Evolutionary conservation across 2,113 vertebrate genomes (phyloP).

Genomic region (Zosterops borbonicus): DNA sequence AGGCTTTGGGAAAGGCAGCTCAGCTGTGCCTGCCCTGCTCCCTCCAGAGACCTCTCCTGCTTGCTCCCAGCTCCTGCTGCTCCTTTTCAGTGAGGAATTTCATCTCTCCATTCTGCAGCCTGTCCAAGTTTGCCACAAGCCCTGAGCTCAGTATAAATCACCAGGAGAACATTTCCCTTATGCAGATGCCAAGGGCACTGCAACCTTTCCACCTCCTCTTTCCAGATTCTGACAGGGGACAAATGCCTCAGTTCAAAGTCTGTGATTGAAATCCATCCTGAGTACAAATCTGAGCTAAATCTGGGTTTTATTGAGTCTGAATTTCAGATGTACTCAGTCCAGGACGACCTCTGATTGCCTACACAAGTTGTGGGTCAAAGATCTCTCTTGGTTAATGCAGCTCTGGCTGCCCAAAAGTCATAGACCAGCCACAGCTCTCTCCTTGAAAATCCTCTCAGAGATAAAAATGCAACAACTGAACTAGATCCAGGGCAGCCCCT

Average conservation of each 20-base stretch:
- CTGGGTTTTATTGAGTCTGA: not conserved
- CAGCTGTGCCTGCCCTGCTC: not conserved
- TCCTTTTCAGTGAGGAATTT: not conserved
- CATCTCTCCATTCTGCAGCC: not conserved
- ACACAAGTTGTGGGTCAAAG: not conserved
- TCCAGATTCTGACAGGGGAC: not conserved
- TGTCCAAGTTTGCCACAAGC: not conserved
- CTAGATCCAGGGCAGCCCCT: not conserved
- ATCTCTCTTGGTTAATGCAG: not conserved
- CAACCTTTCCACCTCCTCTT: not conserved
- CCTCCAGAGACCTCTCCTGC: not conserved
- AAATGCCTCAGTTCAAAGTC: not conserved
- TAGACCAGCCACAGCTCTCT: not conserved
- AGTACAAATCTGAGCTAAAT: not conserved
- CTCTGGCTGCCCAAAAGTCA: not conserved
- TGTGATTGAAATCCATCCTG: not conserved
- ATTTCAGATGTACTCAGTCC: not conserved
- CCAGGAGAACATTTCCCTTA: not conserved
- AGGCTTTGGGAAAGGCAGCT: not conserved
- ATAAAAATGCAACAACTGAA: not conserved
- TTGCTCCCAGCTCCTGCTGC: not conserved
- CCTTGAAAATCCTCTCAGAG: not conserved
- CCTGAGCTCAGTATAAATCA: not conserved
- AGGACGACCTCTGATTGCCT: not conserved
- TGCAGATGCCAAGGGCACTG: not conserved